Base-by-base conservation (phyloP, 2,888 invertebrate genomes). In the Oscheius sp. region DNA sequence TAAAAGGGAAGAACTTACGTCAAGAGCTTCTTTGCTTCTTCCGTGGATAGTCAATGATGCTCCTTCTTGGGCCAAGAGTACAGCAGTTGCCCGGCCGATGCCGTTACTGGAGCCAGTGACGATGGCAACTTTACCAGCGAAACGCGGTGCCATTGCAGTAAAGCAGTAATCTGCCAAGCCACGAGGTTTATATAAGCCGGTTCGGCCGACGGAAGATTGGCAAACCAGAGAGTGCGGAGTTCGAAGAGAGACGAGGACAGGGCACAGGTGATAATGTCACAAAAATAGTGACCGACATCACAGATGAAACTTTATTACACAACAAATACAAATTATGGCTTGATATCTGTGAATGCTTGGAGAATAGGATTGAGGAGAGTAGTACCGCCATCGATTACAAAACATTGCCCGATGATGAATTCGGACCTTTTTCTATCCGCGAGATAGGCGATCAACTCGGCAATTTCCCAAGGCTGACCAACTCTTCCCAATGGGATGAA, bases 391-490 rank as follows among this genome's bases (percentile, higher is more conserved):
- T 77, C 77, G 27, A 70, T 59, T 29, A 16, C 5, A 21, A 35
- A 2, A 5, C 16, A 35, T 29, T 52, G 53, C 9, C 53, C 18
- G 18, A 52, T 52, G 18, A 77, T 77, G 55, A 56, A 77, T 7
- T 21, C 71, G 16, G 74, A 75, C 7, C 66, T 49, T 6, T 66
- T 69, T 7, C 72, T 52, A 53, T 77, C 76, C 7, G 77, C 77
- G 43, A 78, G 45, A 29, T 76, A 78, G 1, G 75, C 77, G 18
- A 76, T 74, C 9, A 69, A 35, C 23, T 72, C 56, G 18, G 77
- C 77, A 25, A 78, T 69, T 18, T 78, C 74, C 25, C 71, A 53
- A 12, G 77, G 72, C 18, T 49, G 59, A 13, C 75, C 77, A 7
- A 46, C 35, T 45, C 66, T 49, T 27, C 75, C 75, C 9, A 45